Evolutionary conservation across 2,888 invertebrate species (phyloP), one percentile per base, ranked within the genome.

Genomic region (Cyclophora punctaria): DNA sequence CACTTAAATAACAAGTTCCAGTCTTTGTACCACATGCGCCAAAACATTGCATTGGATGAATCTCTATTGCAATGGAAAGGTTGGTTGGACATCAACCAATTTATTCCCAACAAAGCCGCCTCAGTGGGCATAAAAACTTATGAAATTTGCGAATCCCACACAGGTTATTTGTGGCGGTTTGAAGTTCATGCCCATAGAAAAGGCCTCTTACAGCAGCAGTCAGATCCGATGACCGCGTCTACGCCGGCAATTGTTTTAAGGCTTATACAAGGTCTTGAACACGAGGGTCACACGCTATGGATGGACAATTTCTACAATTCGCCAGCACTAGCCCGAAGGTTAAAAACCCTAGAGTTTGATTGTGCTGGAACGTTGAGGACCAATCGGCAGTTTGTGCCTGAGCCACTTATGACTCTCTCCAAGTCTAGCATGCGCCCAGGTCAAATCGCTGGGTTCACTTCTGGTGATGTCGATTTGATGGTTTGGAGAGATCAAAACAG

Each of bases 351-450:
- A 40, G 63, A 60, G 3, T 51, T 65, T 37, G 64, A 64, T 50
- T 65, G 63, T 46, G 63, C 59, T n/a, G 65, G 64, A 34, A 65
- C 66, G 4, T 50, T 66, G 3, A 47, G 63, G 0, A 54, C 56
- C 3, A 57, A 60, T 44, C 58, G 60, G 2, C 50, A 59, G 48
- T 59, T 55, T 35, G 62, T 60, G 4, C 62, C 63, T 20, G 20
- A 20, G 20, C 20, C 20, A 20, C 20, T 20, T 20, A 20, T 20
- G 20, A 20, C 20, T 20, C 20, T 20, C 1, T 20, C 20, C 20
- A 20, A 20, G 20, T 20, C 20, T 20, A 45, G 35, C 45, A 45
- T 34, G 45, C 45, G 45, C 34, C 45, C 34, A n/a, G 45, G 45
- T 35, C 45, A 45, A 35, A 45, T 45, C 3, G 6, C 34, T 35